Conservation (phyloP, 2,888 invertebrate species). For the Dicranocentrus wangi region DNA sequence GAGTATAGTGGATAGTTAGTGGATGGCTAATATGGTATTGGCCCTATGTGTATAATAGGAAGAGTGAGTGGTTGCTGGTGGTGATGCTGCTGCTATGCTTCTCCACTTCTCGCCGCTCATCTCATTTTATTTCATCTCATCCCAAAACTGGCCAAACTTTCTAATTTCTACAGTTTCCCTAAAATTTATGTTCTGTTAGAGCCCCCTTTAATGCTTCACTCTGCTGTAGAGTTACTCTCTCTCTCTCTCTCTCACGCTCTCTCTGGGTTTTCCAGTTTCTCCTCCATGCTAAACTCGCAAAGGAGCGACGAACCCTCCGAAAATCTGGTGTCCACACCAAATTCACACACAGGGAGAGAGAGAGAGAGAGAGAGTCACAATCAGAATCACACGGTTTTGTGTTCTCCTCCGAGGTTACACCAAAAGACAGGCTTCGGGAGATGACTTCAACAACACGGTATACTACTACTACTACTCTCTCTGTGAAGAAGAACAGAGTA, state of each 20-base stretch:
- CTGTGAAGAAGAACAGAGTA: too few species aligned
- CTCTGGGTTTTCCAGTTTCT: too few species aligned
- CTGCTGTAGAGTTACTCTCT: background rate
- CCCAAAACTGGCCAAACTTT: constrained; percentile 69
- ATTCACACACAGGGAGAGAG: constrained; percentile 58
- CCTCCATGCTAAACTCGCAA: too few species aligned
- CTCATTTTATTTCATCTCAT: constrained; percentile 67
- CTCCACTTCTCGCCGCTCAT: constrained; percentile 53
- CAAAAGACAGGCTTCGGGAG: constrained; percentile 19
- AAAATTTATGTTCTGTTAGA: constrained; percentile 67
- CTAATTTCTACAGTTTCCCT: constrained; percentile 70
- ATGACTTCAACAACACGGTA: constrained; percentile 60
- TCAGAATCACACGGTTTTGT: background rate
- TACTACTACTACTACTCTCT: constrained; percentile 10
- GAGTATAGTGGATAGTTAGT: constrained; percentile 22
- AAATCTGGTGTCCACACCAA: constrained; percentile 61
- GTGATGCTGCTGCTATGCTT: constrained; percentile 31
- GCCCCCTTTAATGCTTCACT: constrained; percentile 59
- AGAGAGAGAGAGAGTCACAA: constrained; percentile 38
- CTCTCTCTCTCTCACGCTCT: constrained; percentile 8
- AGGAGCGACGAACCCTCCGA: constrained; percentile 44
- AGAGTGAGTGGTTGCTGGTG: background rate
- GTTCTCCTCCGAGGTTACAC: too few species aligned
- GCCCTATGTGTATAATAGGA: too few species aligned
- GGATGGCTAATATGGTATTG: constrained; percentile 24